These are phyloP conservation scores for Dicerorhinus sumatrensis DNA, from an alignment of 2,113 vertebrate genomes.

Conservation along the genomic window DNA sequence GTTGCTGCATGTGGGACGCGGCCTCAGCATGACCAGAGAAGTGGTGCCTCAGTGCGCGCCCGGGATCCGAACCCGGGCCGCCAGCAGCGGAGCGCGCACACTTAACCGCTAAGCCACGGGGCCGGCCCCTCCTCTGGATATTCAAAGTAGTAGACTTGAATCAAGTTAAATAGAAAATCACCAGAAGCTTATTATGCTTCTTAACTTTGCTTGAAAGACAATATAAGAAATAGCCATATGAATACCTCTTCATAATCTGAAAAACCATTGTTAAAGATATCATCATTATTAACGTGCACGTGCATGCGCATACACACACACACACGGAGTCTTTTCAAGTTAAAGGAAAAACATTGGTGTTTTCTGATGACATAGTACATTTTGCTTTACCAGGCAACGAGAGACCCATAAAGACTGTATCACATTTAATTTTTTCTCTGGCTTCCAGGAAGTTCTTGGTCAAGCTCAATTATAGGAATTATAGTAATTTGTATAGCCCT, in stretches of 20 bases:
- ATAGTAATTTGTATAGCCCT: background rate
- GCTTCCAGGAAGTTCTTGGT: background rate
- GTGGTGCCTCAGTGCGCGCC: too few species aligned
- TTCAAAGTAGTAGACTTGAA: background rate
- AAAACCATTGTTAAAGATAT: background rate
- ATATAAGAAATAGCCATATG: background rate
- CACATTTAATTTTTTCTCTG: conserved; percentile 10
- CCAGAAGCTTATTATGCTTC: background rate
- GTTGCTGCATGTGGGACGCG: too few species aligned
- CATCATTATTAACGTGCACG: background rate
- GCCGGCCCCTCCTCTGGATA: background rate
- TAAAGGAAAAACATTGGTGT: background rate
- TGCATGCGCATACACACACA: background rate
- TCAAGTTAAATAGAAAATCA: conserved; percentile 29
- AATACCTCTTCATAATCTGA: background rate
- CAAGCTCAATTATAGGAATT: conserved; percentile 20
- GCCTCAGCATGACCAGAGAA: too few species aligned
- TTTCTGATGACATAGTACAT: background rate
- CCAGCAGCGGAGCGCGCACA: too few species aligned
- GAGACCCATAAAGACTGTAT: background rate
- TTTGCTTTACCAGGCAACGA: background rate
- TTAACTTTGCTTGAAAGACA: background rate
- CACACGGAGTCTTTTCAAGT: background rate
- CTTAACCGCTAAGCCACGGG: too few species aligned
- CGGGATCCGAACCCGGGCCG: too few species aligned